phyloP scores from a whole-genome alignment of 2,888 invertebrate genomes.

The Antitype chi region DNA sequence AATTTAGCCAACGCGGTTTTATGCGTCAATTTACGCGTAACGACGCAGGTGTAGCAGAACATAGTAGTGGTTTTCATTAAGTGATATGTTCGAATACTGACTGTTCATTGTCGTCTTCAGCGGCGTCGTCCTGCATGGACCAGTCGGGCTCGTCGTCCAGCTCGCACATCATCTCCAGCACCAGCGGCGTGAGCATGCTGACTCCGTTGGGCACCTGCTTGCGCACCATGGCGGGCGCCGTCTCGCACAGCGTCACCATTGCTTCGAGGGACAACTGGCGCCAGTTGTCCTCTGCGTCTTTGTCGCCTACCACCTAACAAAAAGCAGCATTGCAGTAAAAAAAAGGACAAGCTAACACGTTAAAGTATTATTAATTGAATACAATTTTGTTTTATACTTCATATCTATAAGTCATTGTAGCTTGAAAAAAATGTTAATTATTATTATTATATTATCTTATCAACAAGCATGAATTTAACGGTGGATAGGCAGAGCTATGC shows the following conservation, averaged over 20 bases:
- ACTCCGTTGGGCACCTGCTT: conserved; percentile 97
- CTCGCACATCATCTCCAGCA: conserved; percentile 98
- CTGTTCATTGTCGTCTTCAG: conserved; percentile 98
- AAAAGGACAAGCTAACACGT: background rate
- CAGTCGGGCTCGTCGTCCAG: conserved; percentile 97
- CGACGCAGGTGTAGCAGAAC: too few species aligned
- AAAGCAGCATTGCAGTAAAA: background rate
- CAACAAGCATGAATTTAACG: background rate
- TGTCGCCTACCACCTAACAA: conserved; percentile 92
- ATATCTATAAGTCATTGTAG: background rate
- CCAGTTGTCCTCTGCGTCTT: conserved; percentile 95
- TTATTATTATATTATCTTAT: background rate
- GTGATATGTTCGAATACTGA: conserved; percentile 70
- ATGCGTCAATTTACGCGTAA: background rate
- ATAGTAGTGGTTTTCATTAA: background rate
- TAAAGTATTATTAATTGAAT: background rate
- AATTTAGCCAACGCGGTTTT: background rate
- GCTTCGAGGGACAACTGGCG: conserved; percentile 97
- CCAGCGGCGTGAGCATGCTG: conserved; percentile 94
- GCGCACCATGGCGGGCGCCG: conserved; percentile 98
- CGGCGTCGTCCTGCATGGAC: conserved; percentile 96
- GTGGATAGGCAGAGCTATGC: background rate
- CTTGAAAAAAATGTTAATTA: background rate
- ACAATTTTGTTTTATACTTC: background rate
- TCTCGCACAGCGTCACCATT: conserved; percentile 96